Evolutionary conservation across 2,797 vertebrate species (phyloP).

Genomic region (Trachops cirrhosus): DNA sequence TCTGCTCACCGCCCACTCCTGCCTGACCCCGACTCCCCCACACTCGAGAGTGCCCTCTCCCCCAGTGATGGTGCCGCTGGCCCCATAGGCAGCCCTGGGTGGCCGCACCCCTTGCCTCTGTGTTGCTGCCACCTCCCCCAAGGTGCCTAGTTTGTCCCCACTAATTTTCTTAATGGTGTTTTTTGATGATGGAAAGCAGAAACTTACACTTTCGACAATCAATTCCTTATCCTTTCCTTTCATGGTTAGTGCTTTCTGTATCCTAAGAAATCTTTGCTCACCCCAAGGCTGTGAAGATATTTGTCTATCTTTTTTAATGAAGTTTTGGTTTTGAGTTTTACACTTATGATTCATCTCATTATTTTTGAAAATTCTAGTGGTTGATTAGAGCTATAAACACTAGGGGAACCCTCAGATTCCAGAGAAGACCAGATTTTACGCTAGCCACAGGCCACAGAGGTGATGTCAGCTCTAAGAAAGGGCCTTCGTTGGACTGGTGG

Average conservation of each 20-base stretch:
- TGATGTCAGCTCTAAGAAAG: slow-evolving; percentile 25
- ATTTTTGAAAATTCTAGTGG: not conserved
- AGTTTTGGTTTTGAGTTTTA: slow-evolving; percentile 26
- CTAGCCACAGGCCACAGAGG: not conserved
- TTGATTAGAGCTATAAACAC: slow-evolving; percentile 9
- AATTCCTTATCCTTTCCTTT: not conserved
- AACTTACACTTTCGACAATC: not conserved
- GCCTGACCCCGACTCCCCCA: slow-evolving; percentile 55
- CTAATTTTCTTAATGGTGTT: not conserved
- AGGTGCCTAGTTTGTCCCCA: slow-evolving; percentile 29
- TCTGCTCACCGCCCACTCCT: not conserved
- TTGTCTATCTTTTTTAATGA: not conserved
- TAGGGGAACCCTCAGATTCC: not conserved
- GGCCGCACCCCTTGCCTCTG: slow-evolving; percentile 20
- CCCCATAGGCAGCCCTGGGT: slow-evolving; percentile 8
- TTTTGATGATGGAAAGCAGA: slow-evolving; percentile 4
- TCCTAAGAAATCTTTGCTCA: not conserved
- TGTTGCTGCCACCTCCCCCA: not conserved
- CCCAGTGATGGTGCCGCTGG: too few species aligned
- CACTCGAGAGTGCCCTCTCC: too few species aligned
- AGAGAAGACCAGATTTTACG: not conserved
- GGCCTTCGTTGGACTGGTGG: not conserved
- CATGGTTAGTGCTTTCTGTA: not conserved
- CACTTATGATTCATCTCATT: not conserved
- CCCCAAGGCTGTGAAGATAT: not conserved